Conservation (phyloP, 2,113 vertebrate species). For the Illadopsis cleaveri region DNA sequence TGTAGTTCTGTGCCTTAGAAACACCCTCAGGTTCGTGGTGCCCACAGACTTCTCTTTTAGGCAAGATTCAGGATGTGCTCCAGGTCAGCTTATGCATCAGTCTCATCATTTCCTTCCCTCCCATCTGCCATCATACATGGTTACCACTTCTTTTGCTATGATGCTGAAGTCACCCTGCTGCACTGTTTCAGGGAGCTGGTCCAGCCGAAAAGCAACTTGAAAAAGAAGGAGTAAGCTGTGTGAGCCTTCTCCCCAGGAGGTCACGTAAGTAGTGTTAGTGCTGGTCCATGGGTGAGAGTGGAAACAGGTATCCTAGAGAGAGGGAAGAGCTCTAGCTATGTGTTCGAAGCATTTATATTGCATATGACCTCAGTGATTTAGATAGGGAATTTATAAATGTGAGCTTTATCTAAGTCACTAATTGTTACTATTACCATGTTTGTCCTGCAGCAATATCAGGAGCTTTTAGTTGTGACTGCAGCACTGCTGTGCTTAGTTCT, state of each 20-base stretch:
- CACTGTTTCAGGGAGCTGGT: background rate
- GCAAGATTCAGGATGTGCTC: background rate
- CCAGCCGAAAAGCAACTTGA: background rate
- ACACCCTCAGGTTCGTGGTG: fast-evolving
- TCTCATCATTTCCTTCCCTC: background rate
- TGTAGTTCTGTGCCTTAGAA: background rate
- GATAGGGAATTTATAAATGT: background rate
- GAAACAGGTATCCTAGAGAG: fast-evolving
- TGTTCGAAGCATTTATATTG: background rate
- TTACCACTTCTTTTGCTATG: background rate
- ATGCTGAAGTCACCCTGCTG: background rate
- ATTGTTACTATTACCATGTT: background rate
- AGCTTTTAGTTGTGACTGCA: background rate
- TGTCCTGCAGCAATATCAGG: background rate
- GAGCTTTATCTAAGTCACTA: background rate
- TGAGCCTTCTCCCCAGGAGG: background rate
- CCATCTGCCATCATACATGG: background rate
- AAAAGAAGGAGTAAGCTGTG: background rate
- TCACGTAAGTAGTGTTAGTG: background rate
- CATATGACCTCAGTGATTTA: background rate
- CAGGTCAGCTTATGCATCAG: background rate
- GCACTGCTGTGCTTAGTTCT: background rate
- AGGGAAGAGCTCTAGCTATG: background rate
- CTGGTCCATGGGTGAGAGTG: background rate
- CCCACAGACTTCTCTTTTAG: background rate